Evolutionary conservation across 1,140 invertebrate species (phyloP).

Genomic region (Battus philenor): DNA sequence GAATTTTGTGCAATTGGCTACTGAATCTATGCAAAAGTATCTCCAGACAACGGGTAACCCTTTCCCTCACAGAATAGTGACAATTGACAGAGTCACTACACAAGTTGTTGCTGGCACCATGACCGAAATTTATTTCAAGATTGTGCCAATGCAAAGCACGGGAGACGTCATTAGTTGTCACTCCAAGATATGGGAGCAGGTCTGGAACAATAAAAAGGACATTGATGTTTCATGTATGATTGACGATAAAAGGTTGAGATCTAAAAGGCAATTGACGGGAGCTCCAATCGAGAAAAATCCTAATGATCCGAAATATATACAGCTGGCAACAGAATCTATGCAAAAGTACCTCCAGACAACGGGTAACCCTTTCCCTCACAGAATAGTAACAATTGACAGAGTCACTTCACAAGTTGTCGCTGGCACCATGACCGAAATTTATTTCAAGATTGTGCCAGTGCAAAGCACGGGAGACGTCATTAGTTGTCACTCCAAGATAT

Average conservation of each 20-base stretch:
- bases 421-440: conserved; percentile 26
- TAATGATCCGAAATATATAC: not conserved
- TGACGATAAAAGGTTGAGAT: conserved; percentile 14
- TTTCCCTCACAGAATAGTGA: conserved; percentile 8
- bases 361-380: conserved; percentile 21
- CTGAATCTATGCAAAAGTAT: conserved; percentile 9
- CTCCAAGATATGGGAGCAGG: conserved; percentile 31
- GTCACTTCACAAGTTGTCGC: conserved; percentile 34
- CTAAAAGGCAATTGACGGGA: conserved; percentile 7
- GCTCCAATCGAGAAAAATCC: not conserved
- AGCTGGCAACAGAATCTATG: not conserved
- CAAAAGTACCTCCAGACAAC: conserved; percentile 26
- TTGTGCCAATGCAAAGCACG: conserved; percentile 16
- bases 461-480: conserved; percentile 21
- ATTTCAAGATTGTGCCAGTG: conserved; percentile 24
- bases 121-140: conserved; percentile 33
- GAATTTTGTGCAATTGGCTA: not conserved
- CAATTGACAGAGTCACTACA: conserved; percentile 11
- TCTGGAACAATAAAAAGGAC: conserved; percentile 26
- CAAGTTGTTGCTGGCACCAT: conserved; percentile 13
- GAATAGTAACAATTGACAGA: conserved; percentile 23
- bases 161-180: conserved; percentile 25
- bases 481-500: conserved; percentile 62
- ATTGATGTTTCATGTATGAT: conserved; percentile 28
- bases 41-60: conserved; percentile 4